Base-by-base conservation (phyloP, 2,888 invertebrate genomes). In the Pheosia gnoma region DNA sequence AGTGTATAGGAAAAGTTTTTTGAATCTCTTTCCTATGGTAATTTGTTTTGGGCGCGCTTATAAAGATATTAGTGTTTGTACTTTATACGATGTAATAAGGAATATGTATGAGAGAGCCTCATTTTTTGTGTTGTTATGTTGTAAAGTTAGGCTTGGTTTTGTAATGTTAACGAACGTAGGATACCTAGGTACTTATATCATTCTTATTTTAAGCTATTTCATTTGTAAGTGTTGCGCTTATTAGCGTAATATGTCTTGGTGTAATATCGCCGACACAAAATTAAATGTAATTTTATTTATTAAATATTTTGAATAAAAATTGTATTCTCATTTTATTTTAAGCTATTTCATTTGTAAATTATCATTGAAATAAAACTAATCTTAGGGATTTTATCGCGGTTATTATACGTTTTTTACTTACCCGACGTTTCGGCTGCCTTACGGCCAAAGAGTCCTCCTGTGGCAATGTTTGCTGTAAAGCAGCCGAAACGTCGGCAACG, bases 11-110 rank as follows among this genome's bases (percentile, higher is more conserved):
- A 85, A 91, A 92, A 89, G 81, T 92, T 91, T 88, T 86, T 80
- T 66, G 86, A 93, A 93, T 93, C 90, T 90, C 89, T 93, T 93
- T 93, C 83, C 91, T 91, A 93, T 93, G 93, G 90, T 93, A 93
- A 93, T 93, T 93, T 93, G 93, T 93, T 93, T 91, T 85, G 91
- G 86, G 87, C 85, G 78, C 84, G 86, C 86, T 91, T 90, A 89
- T 86, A 87, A 86, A 85, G 86, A 86, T 88, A 88, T 90, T 88
- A 88, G 83, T 81, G 77, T 78, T 77, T 74, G 71, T 79, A 78
- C 82, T 75, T 85, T 78, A 78, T 80, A 72, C 62, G 65, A 70
- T 60, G 58, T 66, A 66, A 67, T 66, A 68, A 67, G 51, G 53
- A 56, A 54, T 54, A 61, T 59, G 52, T 56, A 58, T 61, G 56